Percentiles rank a stretch among this genome's conserved stretches.
phyloP scores from a whole-genome alignment of 2,888 invertebrate genomes.

The Sthenelais limicola region DNA sequence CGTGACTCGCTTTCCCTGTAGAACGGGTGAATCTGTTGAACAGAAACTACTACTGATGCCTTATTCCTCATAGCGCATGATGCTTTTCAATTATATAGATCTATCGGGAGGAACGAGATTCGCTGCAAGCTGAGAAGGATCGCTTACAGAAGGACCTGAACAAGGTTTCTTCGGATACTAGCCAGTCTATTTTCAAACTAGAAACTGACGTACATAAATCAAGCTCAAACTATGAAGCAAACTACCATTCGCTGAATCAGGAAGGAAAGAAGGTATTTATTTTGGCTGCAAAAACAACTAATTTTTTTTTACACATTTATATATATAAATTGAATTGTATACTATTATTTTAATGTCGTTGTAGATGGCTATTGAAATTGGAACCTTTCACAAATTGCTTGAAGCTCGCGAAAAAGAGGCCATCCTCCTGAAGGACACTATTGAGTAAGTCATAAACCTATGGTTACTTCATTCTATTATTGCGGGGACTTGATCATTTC shows the following conservation, averaged over 20 bases:
- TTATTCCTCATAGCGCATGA: too few relatives aligned
- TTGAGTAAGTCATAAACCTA: constrained; percentile 54
- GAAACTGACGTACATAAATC: neutral
- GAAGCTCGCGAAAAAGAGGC: constrained; percentile 63
- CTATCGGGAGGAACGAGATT: constrained; percentile 15
- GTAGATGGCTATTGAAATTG: constrained; percentile 60
- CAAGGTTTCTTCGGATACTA: neutral
- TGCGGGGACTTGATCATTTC: too few relatives aligned
- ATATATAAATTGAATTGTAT: neutral
- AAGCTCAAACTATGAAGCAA: neutral
- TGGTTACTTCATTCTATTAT: neutral
- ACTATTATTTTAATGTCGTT: neutral
- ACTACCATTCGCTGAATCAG: constrained; percentile 1
- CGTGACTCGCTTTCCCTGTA: too few relatives aligned
- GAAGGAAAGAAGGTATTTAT: constrained; percentile 22
- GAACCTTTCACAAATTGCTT: constrained; percentile 56
- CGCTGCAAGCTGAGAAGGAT: neutral
- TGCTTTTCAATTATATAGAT: neutral
- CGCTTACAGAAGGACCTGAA: neutral
- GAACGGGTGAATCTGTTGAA: too few relatives aligned
- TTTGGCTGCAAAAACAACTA: neutral
- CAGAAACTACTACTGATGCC: too few relatives aligned
- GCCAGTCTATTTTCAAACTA: neutral
- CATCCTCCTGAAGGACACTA: constrained; percentile 59
- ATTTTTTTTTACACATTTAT: neutral